Evolutionary conservation across 2,888 invertebrate genomes (phyloP).

Genomic region (Aleiodes leptofemur): DNA sequence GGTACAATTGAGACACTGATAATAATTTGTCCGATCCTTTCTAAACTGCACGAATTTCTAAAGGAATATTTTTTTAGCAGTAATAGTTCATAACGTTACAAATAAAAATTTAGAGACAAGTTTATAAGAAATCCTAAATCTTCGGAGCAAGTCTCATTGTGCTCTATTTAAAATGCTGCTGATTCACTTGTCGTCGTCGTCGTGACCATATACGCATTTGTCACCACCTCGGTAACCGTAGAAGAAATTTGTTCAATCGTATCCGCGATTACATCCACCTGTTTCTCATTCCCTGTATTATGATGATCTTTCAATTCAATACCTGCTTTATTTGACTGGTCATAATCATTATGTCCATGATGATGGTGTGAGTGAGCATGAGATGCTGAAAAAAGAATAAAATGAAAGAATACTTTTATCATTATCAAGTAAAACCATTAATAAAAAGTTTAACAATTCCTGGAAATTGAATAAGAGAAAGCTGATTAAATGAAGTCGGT

Average conservation of each 20-base stretch:
- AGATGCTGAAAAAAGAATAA: slow-evolving; percentile 63
- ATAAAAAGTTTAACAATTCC: slow-evolving; percentile 6
- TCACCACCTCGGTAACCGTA: slow-evolving; percentile 60
- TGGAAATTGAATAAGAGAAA: slow-evolving; percentile 58
- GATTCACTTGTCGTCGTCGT: too few relatives aligned
- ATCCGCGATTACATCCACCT: slow-evolving; percentile 47
- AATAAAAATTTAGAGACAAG: too few relatives aligned
- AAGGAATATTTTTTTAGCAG: too few relatives aligned
- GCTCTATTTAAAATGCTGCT: too few relatives aligned
- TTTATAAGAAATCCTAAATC: too few relatives aligned
- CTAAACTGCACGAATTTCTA: too few relatives aligned
- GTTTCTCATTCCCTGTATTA: slow-evolving; percentile 53
- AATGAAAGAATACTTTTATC: slow-evolving; percentile 28
- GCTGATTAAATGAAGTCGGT: slow-evolving; percentile 68
- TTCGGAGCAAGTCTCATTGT: too few relatives aligned
- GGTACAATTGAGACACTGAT: too few relatives aligned
- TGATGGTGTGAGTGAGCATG: slow-evolving; percentile 63
- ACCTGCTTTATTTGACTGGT: slow-evolving; percentile 57
- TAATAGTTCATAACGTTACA: too few relatives aligned
- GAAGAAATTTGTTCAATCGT: slow-evolving; percentile 62
- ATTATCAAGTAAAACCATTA: not conserved
- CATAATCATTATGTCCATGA: slow-evolving; percentile 58
- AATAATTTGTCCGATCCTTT: too few relatives aligned
- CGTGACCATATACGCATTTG: slow-evolving; percentile 57
- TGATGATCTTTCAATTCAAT: slow-evolving; percentile 53